Evolutionary conservation across 2,888 invertebrate genomes (phyloP), one percentile per base, ranked within the genome.

Genomic region (Napeogenes sylphis): DNA sequence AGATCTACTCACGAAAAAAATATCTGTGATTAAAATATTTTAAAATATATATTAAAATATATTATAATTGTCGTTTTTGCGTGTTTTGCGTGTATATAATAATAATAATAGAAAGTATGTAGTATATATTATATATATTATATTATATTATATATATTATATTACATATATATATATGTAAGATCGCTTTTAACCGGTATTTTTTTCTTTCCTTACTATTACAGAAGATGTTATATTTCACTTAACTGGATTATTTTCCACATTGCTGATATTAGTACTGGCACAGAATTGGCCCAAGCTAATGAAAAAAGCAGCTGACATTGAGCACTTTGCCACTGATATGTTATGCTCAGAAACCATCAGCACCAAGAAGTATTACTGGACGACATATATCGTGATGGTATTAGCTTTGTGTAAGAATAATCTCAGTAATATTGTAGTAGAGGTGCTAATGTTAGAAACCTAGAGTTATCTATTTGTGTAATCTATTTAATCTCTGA

Each of bases 201-300:
- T 67, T 78, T 75, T 70, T 42, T 10, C 42, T 42, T 3, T 42
- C 3, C 8, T 62, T 2, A n/a, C 21, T n/a, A 21, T 78, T 78
- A 60, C 70, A 82, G 81, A 70, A 2, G 65, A 58, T n/a, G 45
- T 76, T 2, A 33, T 77, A 10, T 77, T 80, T 65, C 76, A 76
- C 57, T 42, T 67, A 12, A 73, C 73, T 0, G 65, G 67, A 2
- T 32, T 75, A 6, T 45, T 70, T 12, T 66, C 73, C 4, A 62
- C 72, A 3, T 21, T 75, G 10, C 64, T 74, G 45, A 59, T 81
- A 45, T 30, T 74, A 12, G 72, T 69, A 58, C 61, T 83, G 8
- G 77, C 81, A 0, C 70, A 64, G 45, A 68, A 74, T 56, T 84
- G 82, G 83, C 73, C 76, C 0, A 60, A 35, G 2, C 51, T 82